Conservation (phyloP, 2,113 vertebrate species). For the Hypomesus transpacificus region DNA sequence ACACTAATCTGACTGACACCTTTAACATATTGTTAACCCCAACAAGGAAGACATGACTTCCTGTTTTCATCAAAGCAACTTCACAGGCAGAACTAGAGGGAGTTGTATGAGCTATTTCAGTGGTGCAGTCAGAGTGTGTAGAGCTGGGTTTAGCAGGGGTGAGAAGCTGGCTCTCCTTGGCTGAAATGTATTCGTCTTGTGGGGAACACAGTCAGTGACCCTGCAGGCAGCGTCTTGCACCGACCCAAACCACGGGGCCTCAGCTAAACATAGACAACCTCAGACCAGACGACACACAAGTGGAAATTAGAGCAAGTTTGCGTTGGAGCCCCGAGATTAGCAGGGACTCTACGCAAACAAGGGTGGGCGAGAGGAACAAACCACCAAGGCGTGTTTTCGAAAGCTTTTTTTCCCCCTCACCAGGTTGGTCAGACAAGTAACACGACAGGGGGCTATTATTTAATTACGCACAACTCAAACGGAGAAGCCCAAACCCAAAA, state of each 20-base stretch:
- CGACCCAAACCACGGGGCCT: conserved; percentile 51
- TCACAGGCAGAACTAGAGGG: no score
- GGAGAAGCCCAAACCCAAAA: conserved; percentile 47
- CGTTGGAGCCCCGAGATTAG: conserved; percentile 34
- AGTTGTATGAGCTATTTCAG: no score
- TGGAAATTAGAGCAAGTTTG: conserved; percentile 45
- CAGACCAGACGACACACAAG: conserved; percentile 51
- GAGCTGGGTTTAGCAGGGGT: no score
- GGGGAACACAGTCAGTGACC: conserved; percentile 35
- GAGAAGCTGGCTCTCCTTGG: no score
- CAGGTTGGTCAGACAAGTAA: conserved; percentile 20
- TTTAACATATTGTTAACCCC: no score
- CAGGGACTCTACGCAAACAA: conserved; percentile 45
- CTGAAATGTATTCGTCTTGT: conserved; percentile 6
- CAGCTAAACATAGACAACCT: conserved; percentile 66
- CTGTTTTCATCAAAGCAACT: no score
- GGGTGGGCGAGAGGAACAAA: conserved; percentile 39
- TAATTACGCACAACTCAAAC: conserved; percentile 30
- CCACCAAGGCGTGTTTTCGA: conserved; percentile 49
- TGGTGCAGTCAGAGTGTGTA: no score
- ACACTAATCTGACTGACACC: no score
- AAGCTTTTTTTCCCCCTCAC: conserved; percentile 12
- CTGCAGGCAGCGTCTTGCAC: conserved; percentile 10
- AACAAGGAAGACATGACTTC: no score
- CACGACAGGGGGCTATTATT: conserved; percentile 38